Conservation (phyloP, 2,113 vertebrate genomes). For the Sylvia atricapilla region DNA sequence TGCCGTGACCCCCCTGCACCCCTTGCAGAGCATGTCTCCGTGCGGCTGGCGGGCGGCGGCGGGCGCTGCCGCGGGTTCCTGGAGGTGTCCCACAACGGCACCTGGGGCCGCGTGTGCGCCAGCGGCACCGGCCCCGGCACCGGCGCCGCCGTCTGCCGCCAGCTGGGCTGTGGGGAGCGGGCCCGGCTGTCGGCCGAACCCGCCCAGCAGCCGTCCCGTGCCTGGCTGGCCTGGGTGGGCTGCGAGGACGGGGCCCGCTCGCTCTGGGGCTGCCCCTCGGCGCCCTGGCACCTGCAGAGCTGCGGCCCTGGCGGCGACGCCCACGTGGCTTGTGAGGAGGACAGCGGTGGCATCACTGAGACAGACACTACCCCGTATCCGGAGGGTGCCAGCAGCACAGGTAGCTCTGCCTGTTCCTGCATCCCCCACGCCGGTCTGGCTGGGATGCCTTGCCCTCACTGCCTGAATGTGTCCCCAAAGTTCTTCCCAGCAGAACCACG, state of each 20-base stretch:
- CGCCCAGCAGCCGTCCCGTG: accelerated
- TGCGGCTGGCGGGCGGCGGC: not conserved
- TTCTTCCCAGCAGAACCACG: no score
- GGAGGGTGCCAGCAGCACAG: no score
- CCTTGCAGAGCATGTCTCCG: not conserved
- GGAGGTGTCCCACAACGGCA: not conserved
- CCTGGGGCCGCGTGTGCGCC: not conserved
- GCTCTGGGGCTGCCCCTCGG: not conserved
- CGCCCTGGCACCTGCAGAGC: not conserved
- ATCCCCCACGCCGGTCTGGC: no score
- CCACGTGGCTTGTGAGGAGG: no score
- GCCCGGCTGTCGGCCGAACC: accelerated
- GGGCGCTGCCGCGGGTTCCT: not conserved
- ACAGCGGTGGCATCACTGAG: no score
- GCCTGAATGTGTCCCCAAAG: no score
- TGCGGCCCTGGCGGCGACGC: no score
- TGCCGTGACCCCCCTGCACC: not conserved
- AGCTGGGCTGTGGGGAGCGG: not conserved
- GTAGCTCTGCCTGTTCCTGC: no score
- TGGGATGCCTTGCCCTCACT: no score
- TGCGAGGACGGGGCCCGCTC: not conserved
- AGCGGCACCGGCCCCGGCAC: accelerated
- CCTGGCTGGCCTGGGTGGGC: conserved; percentile 25
- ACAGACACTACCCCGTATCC: no score
- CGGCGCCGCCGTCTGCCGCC: not conserved